phyloP scores from a whole-genome alignment of 2,888 invertebrate genomes.

The Ametastegia equiseti region DNA sequence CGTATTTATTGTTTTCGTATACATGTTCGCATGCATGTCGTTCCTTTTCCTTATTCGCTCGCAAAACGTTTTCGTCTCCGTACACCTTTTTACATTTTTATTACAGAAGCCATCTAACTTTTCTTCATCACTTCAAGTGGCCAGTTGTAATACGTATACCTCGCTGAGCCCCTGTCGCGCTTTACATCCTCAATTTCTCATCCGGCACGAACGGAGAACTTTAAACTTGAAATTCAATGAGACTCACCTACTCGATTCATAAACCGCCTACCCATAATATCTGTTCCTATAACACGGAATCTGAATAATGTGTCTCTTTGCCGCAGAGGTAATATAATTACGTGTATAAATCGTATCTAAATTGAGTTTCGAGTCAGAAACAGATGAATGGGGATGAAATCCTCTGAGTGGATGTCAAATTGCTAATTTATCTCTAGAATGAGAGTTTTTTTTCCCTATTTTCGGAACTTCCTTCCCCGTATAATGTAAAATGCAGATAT shows the following conservation, averaged over 20 bases:
- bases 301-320: too few species aligned
- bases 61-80: too few species aligned
- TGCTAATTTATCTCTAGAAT: neutral
- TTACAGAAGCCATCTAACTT: neutral
- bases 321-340: too few species aligned
- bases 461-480: neutral
- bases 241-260: too few species aligned
- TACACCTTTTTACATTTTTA: neutral
- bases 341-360: neutral
- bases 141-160: neutral
- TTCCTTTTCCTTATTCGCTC: too few species aligned
- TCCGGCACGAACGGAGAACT: neutral
- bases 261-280: too few species aligned
- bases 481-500: slow-evolving; percentile 13
- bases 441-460: neutral
- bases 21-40: too few species aligned
- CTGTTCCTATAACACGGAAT: too few species aligned
- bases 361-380: neutral
- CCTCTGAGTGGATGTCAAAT: neutral
- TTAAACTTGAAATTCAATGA: neutral
- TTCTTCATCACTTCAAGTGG: neutral
- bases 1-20: too few species aligned
- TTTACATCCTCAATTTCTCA: neutral
- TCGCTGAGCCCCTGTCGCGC: neutral
- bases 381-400: neutral